Evolutionary conservation across 2,888 invertebrate genomes (phyloP).

Genomic region (Meta bourneti): DNA sequence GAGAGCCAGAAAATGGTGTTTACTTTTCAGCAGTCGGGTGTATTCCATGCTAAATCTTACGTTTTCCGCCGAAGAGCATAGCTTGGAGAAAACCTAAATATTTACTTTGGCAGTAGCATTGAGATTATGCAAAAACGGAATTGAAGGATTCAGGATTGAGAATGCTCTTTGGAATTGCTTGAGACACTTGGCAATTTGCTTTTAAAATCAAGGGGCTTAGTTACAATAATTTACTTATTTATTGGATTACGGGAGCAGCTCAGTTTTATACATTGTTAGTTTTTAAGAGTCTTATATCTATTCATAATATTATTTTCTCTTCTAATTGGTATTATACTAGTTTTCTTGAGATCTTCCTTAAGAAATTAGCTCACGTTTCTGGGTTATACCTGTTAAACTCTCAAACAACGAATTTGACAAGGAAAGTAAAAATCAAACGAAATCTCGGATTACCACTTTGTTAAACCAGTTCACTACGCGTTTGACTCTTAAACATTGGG

Average conservation of each 20-base stretch:
- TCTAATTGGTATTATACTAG: not conserved
- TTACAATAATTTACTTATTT: not conserved
- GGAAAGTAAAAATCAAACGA: too few species aligned
- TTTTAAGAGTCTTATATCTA: not conserved
- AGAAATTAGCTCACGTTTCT: too few species aligned
- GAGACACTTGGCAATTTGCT: not conserved
- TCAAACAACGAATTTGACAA: too few species aligned
- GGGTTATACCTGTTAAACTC: too few species aligned
- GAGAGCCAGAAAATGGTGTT: not conserved
- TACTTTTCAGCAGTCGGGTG: not conserved
- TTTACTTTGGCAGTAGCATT: not conserved
- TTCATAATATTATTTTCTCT: not conserved
- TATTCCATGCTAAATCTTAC: not conserved
- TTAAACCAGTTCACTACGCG: too few species aligned
- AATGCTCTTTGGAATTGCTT: not conserved
- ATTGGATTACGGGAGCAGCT: not conserved
- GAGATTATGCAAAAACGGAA: not conserved
- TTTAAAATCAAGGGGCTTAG: not conserved
- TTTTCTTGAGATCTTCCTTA: not conserved
- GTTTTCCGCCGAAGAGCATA: not conserved
- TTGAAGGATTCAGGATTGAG: not conserved
- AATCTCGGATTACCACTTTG: too few species aligned
- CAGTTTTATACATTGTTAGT: not conserved
- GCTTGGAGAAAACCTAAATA: not conserved
- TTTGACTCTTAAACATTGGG: too few species aligned